Conservation (phyloP, 2,888 invertebrate species). For the Catocala sponsa region DNA sequence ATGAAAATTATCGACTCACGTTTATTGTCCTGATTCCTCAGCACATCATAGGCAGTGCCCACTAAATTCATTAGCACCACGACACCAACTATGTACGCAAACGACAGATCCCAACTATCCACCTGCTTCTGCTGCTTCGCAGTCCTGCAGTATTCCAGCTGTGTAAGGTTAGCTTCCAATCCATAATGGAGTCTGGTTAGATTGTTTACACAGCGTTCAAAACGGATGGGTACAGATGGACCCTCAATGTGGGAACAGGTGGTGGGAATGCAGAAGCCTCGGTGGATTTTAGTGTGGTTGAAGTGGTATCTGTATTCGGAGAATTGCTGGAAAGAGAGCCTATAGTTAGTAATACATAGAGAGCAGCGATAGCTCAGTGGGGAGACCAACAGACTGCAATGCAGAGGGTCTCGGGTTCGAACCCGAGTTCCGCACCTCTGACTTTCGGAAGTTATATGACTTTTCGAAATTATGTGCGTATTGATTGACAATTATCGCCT, state of each 20-base stretch:
- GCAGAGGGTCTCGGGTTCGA: too few relatives aligned
- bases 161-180: conserved; percentile 53
- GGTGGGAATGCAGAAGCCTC: conserved; percentile 65
- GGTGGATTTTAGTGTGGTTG: conserved; percentile 68
- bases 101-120: conserved; percentile 47
- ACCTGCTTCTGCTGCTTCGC: conserved; percentile 7
- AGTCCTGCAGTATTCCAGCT: conserved; percentile 56
- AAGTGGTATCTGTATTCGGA: conserved; percentile 61
- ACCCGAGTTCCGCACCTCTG: too few relatives aligned
- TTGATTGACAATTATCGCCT: too few relatives aligned
- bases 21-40: conserved; percentile 39
- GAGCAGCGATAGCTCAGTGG: too few relatives aligned
- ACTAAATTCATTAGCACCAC: conserved; percentile 56
- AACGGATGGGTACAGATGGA: conserved; percentile 39
- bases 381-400: too few relatives aligned
- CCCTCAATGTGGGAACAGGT: conserved; percentile 53
- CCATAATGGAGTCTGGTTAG: conserved; percentile 49
- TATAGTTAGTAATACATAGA: not conserved
- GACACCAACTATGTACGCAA: conserved; percentile 40
- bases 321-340: conserved; percentile 54
- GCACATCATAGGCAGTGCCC: conserved; percentile 64
- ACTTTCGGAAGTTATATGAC: too few relatives aligned
- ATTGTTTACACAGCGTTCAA: conserved; percentile 60
- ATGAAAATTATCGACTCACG: conserved; percentile 54
- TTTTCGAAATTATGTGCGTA: too few relatives aligned